Evolutionary conservation across 2,888 invertebrate genomes (phyloP).

Genomic region (Dorcus parallelipipedus): DNA sequence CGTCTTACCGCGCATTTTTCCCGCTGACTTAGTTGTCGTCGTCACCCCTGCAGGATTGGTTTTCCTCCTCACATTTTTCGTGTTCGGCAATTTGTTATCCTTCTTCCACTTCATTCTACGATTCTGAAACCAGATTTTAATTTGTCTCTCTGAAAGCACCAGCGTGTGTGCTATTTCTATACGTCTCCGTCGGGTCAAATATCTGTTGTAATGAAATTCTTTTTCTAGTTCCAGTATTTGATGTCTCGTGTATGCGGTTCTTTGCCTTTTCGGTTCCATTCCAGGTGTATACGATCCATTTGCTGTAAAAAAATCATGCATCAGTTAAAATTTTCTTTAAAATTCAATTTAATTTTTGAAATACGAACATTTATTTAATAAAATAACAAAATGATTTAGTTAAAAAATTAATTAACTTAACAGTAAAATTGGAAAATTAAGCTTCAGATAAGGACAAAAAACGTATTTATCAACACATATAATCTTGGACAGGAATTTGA

Average conservation of each 20-base stretch:
- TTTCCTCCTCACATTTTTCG: constrained; percentile 72
- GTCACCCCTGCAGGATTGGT: constrained; percentile 71
- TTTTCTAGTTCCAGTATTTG: constrained; percentile 97
- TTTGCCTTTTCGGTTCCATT: constrained; percentile 93
- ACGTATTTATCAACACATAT: no score
- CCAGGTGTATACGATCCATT: constrained; percentile 86
- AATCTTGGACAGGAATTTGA: no score
- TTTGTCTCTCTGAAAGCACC: constrained; percentile 87
- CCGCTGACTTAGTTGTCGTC: constrained; percentile 46
- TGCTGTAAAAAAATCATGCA: constrained; percentile 59
- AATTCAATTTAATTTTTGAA: constrained; percentile 8
- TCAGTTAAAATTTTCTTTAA: constrained; percentile 16
- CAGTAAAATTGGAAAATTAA: no score
- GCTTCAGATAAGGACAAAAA: no score
- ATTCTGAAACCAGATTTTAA: constrained; percentile 87
- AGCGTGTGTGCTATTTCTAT: constrained; percentile 97
- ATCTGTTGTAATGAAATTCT: constrained; percentile 97
- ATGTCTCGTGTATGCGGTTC: constrained; percentile 96
- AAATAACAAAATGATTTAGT: no score
- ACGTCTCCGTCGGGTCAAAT: constrained; percentile 89
- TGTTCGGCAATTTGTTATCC: constrained; percentile 85
- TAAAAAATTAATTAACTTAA: no score
- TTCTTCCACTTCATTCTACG: constrained; percentile 85
- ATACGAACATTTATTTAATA: not conserved
- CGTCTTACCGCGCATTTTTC: constrained; percentile 48